Conservation (phyloP, 2,888 invertebrate species). For the Pseudococcus viburni region DNA sequence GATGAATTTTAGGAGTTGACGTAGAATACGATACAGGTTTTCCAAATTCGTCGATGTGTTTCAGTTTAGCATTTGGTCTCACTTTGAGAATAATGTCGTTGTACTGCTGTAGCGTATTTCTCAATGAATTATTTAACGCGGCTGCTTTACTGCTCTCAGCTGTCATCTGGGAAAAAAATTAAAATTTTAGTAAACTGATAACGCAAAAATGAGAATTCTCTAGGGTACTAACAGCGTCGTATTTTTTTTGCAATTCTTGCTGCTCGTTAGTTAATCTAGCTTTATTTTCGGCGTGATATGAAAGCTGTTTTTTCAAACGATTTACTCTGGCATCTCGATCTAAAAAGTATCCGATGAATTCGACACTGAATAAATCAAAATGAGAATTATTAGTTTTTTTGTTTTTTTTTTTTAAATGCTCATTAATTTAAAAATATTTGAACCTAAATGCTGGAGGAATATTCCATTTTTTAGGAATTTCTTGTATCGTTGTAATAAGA, state of each 20-base stretch:
- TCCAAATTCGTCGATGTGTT: constrained; percentile 68
- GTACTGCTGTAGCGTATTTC: constrained; percentile 77
- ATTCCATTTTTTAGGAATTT: constrained; percentile 94
- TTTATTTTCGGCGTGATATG: constrained; percentile 82
- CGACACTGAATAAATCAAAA: constrained; percentile 77
- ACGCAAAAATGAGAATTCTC: background rate
- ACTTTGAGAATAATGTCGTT: constrained; percentile 69
- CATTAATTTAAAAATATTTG: background rate
- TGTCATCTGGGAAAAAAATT: constrained; percentile 72
- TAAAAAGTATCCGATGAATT: constrained; percentile 94
- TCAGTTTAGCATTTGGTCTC: constrained; percentile 69
- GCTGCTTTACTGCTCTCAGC: constrained; percentile 79
- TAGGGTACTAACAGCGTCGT: constrained; percentile 71
- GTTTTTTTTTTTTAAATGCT: background rate
- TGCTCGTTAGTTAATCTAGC: constrained; percentile 84
- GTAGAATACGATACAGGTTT: constrained; percentile 65
- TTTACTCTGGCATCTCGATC: constrained; percentile 88
- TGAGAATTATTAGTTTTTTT: too few species aligned
- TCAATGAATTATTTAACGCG: constrained; percentile 76
- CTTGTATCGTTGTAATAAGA: constrained; percentile 85
- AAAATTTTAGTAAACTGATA: background rate
- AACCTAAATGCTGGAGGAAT: constrained; percentile 87
- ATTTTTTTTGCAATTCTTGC: constrained; percentile 80
- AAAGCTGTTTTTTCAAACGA: constrained; percentile 83
- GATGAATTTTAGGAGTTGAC: constrained; percentile 57